These are phyloP conservation scores for Tricholauxania praeusta DNA, from an alignment of 2,888 invertebrate genomes.

Conservation along the genomic window DNA sequence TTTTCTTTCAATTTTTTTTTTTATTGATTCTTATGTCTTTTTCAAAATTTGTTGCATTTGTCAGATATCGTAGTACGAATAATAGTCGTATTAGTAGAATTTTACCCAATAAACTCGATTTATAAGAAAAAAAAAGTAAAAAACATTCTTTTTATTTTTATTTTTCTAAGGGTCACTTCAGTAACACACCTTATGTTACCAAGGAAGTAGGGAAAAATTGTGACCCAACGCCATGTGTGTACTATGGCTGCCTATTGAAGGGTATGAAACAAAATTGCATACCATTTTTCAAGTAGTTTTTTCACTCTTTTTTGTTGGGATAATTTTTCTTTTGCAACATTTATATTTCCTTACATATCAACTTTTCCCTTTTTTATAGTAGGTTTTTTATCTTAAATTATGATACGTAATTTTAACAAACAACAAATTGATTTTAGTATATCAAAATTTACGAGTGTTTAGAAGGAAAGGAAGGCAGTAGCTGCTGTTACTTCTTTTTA, in stretches of 20 bases:
- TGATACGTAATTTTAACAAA: conserved; percentile 9
- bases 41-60: too few relatives aligned
- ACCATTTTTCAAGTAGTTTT: conserved; percentile 6
- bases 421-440: not conserved
- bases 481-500: not conserved
- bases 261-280: conserved; percentile 1
- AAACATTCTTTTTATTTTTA: too few relatives aligned
- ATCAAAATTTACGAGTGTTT: not conserved
- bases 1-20: not conserved
- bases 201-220: too few relatives aligned
- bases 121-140: too few relatives aligned
- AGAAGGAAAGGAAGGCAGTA: not conserved
- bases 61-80: too few relatives aligned
- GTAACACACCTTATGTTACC: too few relatives aligned
- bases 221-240: too few relatives aligned
- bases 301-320: not conserved
- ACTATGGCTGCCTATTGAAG: not conserved
- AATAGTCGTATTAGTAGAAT: too few relatives aligned
- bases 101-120: too few relatives aligned
- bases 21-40: not conserved
- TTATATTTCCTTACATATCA: not conserved
- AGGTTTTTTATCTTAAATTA: conserved; percentile 6
- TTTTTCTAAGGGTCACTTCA: too few relatives aligned
- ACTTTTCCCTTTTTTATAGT: not conserved
- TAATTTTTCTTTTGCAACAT: not conserved